phyloP scores from a whole-genome alignment of 2,888 invertebrate species.

The Palloptera scutellata region DNA sequence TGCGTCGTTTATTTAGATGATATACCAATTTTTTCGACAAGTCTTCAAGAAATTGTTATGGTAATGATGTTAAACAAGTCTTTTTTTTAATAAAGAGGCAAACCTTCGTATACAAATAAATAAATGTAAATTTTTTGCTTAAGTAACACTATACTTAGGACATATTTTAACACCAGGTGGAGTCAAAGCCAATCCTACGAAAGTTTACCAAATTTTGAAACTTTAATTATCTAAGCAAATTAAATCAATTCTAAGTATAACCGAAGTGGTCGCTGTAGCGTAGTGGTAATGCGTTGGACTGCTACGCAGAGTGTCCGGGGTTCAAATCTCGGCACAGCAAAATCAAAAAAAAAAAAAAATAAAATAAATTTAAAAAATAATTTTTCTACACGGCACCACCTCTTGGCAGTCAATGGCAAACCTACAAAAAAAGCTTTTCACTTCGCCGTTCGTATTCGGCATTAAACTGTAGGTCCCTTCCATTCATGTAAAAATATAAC shows the following conservation, averaged over 20 bases:
- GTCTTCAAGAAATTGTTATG: not conserved
- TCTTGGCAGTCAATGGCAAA: too few species aligned
- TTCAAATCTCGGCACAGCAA: too few species aligned
- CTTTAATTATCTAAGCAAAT: slow-evolving; percentile 20
- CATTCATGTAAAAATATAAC: too few species aligned
- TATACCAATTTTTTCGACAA: slow-evolving; percentile 5
- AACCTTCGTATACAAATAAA: slow-evolving; percentile 9
- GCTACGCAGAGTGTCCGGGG: too few species aligned
- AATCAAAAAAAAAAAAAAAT: too few species aligned
- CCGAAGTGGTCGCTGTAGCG: too few species aligned
- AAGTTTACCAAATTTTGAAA: slow-evolving; percentile 20
- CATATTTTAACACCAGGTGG: slow-evolving; percentile 16
- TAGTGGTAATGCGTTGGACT: too few species aligned
- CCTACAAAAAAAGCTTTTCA: too few species aligned
- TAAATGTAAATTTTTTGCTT: slow-evolving; percentile 7
- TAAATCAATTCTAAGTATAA: slow-evolving; percentile 33
- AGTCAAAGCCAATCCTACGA: slow-evolving; percentile 9
- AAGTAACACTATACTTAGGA: slow-evolving; percentile 18
- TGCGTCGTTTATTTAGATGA: slow-evolving; percentile 5
- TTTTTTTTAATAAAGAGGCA: not conserved
- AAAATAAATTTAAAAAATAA: too few species aligned
- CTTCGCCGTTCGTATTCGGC: too few species aligned
- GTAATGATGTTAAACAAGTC: not conserved
- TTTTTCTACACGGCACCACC: too few species aligned
- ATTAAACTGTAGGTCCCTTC: too few species aligned